Evolutionary conservation across 2,113 vertebrate species (phyloP).

Genomic region (Oreotragus oreotragus): DNA sequence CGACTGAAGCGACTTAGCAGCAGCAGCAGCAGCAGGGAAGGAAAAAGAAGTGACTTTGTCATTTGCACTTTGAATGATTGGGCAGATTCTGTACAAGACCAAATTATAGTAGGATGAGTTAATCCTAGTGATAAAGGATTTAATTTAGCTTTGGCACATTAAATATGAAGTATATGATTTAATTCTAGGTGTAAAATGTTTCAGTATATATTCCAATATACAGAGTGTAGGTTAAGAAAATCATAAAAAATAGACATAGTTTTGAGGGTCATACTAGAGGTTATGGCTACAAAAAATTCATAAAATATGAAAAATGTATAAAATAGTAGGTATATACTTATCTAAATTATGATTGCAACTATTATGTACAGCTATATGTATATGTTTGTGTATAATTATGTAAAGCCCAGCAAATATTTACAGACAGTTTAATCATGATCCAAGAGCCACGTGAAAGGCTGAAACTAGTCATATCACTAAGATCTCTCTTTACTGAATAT

Average conservation of each 20-base stretch:
- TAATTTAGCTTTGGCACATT: background rate
- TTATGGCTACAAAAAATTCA: background rate
- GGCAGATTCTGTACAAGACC: background rate
- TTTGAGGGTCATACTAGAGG: background rate
- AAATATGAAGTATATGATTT: background rate
- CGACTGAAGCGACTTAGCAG: too few relatives aligned
- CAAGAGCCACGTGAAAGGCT: background rate
- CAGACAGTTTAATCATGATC: background rate
- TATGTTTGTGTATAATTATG: background rate
- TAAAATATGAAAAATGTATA: background rate
- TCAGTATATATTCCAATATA: background rate
- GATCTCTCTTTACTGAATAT: background rate
- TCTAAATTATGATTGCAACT: background rate
- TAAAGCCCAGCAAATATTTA: background rate
- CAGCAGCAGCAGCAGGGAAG: too few relatives aligned
- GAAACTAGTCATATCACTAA: background rate
- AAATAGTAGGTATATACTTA: background rate
- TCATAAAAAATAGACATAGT: background rate
- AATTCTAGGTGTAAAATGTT: background rate
- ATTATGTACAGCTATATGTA: background rate
- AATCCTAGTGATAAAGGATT: background rate
- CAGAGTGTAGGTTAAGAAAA: background rate
- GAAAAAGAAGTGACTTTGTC: background rate
- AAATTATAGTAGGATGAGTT: background rate
- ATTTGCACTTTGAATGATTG: background rate